Percentiles rank a stretch among this genome's conserved stretches.
Conservation (phyloP, 2,113 vertebrate genomes). For the Potamarius usumacintae region DNA sequence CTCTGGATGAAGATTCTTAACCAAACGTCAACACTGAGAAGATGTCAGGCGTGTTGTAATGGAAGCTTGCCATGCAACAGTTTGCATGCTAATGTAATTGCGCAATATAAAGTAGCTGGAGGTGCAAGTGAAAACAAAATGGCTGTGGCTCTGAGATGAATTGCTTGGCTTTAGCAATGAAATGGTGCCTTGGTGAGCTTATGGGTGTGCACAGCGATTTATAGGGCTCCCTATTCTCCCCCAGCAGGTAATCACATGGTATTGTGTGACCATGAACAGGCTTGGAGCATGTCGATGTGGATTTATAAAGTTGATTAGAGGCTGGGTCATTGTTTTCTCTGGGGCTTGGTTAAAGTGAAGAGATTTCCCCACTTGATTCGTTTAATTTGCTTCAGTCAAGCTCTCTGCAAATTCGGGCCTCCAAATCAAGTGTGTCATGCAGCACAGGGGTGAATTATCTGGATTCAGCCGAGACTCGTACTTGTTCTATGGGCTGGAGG, state of each 20-base stretch:
- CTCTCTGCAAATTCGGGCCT: conserved; percentile 28
- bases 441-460: conserved; percentile 29
- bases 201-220: conserved; percentile 39
- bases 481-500: background rate
- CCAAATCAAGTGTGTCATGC: conserved; percentile 44
- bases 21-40: background rate
- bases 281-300: conserved; percentile 63
- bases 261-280: conserved; percentile 50
- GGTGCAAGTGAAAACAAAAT: conserved; percentile 35
- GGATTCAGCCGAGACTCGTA: conserved; percentile 27
- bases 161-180: background rate
- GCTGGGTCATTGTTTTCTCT: conserved; percentile 61
- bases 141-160: conserved; percentile 24
- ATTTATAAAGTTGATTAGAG: conserved; percentile 66
- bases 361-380: conserved; percentile 47
- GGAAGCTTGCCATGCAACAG: conserved; percentile 21
- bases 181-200: background rate
- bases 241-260: conserved; percentile 38
- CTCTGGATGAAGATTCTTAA: conserved; percentile 5
- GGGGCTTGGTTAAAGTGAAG: conserved; percentile 46
- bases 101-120: conserved; percentile 22
- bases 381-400: conserved; percentile 48
- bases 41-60: background rate
- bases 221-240: conserved; percentile 7
- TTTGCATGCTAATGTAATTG: conserved; percentile 32